Evolutionary conservation across 1,140 invertebrate genomes (phyloP).

Genomic region (Globodera ellingtonae): DNA sequence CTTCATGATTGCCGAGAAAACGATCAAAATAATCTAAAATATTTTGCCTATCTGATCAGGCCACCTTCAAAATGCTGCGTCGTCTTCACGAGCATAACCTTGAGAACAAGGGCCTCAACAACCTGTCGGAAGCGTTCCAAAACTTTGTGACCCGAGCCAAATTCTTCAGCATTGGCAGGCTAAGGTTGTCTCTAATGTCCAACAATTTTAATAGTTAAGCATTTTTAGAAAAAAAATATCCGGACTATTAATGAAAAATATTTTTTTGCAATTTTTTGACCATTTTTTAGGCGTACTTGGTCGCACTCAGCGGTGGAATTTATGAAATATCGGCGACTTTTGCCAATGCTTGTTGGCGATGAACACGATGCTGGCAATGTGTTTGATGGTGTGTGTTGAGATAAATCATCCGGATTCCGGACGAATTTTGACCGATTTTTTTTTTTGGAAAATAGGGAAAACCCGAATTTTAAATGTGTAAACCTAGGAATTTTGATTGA

Average conservation of each 20-base stretch:
- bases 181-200: constrained; percentile 35
- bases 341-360: constrained; percentile 63
- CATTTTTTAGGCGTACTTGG: constrained; percentile 59
- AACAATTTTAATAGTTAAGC: too few species aligned
- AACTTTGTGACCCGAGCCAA: constrained; percentile 61
- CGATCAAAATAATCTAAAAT: too few species aligned
- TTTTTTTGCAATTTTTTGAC: neutral
- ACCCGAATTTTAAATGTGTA: neutral
- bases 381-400: constrained; percentile 54
- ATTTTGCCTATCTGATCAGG: neutral
- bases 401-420: too few species aligned
- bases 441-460: constrained; percentile 5
- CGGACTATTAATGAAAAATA: constrained; percentile 1
- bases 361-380: constrained; percentile 53
- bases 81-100: constrained; percentile 63
- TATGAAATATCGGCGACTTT: constrained; percentile 62
- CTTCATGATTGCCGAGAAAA: too few species aligned
- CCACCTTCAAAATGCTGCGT: constrained; percentile 63
- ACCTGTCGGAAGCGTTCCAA: constrained; percentile 65
- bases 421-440: neutral
- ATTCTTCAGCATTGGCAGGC: constrained; percentile 59
- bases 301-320: constrained; percentile 65
- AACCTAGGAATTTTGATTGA: too few species aligned
- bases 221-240: too few species aligned
- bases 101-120: constrained; percentile 61